Base-by-base conservation (phyloP, 2,888 invertebrate genomes). In the Lamellibrachia satsuma region DNA sequence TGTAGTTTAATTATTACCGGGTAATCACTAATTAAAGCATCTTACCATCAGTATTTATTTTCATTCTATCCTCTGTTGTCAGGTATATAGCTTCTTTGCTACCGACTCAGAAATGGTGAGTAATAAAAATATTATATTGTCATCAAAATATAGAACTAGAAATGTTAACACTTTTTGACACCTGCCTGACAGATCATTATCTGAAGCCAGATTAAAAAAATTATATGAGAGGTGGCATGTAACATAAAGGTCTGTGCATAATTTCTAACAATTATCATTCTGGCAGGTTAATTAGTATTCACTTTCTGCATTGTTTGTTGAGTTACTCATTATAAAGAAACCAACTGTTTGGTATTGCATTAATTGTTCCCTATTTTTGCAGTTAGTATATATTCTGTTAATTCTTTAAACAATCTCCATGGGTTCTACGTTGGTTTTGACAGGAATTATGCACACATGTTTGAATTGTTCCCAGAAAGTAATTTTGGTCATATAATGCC, bases 21-120 rank as follows among this genome's bases (percentile, higher is more conserved):
- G 6, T 52, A n/a, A 11, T 92, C 22, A 75, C 75, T 22, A 15
- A 75, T n/a, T 22, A 75, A 22, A 75, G 6, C n/a, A 15, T 22
- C 22, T 75, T 2, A 75, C 75, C 75, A 6, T 75, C 22, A 22
- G n/a, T 22, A 75, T 22, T 22, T 2, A 22, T 75, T 22, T n/a
- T 22, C 75, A 75, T 22, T 22, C 22, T 75, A 22, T 4, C 22
- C 22, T 75, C 75, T 75, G 52, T 92, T 95, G 95, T 60, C 94
- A 96, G 96, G 96, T 99, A 0, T 98, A 98, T 96, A 97, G 97
- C 90, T 98, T 99, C 95, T 99, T 99, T 96, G 98, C 98, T 0
- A 97, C 95, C 92, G 96, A 96, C 92, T 57, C 57, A 8, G 93
- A 94, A 8, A 94, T 95, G 95, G 96, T 96, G 94, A 95, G 96